Percentiles rank a stretch among this genome's conserved stretches.
phyloP scores from a whole-genome alignment of 2,888 invertebrate species.

The Pseudoips prasinana region DNA sequence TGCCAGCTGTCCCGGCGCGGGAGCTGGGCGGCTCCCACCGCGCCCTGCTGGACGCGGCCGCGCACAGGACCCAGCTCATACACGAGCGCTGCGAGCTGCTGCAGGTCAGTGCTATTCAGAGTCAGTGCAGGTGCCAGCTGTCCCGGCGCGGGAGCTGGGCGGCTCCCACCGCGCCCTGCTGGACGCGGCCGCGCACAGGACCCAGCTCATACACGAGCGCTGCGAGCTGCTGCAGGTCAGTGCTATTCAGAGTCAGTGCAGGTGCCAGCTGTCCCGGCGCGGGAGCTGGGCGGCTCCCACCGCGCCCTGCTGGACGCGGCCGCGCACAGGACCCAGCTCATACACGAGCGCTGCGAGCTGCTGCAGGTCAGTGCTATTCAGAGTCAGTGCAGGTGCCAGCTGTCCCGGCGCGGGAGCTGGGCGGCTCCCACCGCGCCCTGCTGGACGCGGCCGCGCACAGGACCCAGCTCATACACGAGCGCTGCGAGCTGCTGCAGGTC shows the following conservation, averaged over 20 bases:
- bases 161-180: constrained; percentile 86
- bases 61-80: constrained; percentile 86
- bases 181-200: constrained; percentile 87
- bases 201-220: constrained; percentile 83
- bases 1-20: too few relatives aligned
- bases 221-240: constrained; percentile 55
- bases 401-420: too few relatives aligned
- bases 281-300: constrained; percentile 86
- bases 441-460: constrained; percentile 88
- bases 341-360: constrained; percentile 74
- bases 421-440: constrained; percentile 85
- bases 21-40: constrained; percentile 87
- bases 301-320: constrained; percentile 87
- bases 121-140: too few relatives aligned
- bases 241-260: too few relatives aligned
- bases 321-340: constrained; percentile 85
- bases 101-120: too few relatives aligned
- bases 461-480: constrained; percentile 84
- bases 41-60: constrained; percentile 87
- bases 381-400: too few relatives aligned
- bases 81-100: constrained; percentile 63
- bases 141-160: constrained; percentile 86
- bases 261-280: too few relatives aligned
- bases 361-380: constrained; percentile 59
- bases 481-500: constrained; percentile 57